phyloP scores from a whole-genome alignment of 2,888 invertebrate genomes.

The Drosophila atripex region DNA sequence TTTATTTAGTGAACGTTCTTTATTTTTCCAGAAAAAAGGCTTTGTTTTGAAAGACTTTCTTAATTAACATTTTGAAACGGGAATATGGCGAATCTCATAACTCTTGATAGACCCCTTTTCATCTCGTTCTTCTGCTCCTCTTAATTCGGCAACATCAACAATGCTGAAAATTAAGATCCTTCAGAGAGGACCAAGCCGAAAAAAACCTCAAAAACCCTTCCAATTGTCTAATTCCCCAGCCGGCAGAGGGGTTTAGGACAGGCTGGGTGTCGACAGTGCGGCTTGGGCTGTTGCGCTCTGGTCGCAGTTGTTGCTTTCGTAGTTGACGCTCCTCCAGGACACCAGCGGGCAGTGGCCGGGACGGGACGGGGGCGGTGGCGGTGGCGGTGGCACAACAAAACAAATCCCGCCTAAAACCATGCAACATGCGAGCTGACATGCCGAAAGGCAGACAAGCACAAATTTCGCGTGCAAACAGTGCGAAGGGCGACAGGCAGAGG shows the following conservation, averaged over 20 bases:
- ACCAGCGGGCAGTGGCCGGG: constrained; percentile 7
- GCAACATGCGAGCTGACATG: constrained; percentile 81
- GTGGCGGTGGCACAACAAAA: constrained; percentile 41
- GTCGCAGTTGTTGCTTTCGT: constrained; percentile 56
- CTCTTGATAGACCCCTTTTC: neutral
- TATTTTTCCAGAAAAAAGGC: neutral
- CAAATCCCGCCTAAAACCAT: constrained; percentile 80
- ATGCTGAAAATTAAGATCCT: constrained; percentile 73
- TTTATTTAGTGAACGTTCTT: neutral
- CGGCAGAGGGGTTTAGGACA: constrained; percentile 20
- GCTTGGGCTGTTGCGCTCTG: constrained; percentile 56
- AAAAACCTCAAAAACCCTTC: constrained; percentile 22
- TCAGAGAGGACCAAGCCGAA: constrained; percentile 22
- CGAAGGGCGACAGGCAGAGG: constrained; percentile 36
- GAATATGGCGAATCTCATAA: neutral
- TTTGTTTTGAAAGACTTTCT: neutral
- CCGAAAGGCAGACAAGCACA: constrained; percentile 79
- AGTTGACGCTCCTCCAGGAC: constrained; percentile 39
- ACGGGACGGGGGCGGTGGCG: constrained; percentile 3
- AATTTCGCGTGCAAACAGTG: constrained; percentile 77
- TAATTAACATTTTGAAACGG: neutral
- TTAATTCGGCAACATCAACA: constrained; percentile 55
- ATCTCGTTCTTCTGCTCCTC: constrained; percentile 29
- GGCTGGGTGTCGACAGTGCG: constrained; percentile 63
- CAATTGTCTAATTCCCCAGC: constrained; percentile 39